Base-by-base conservation (phyloP, 2,797 vertebrate genomes). In the Sphaeramia orbicularis region DNA sequence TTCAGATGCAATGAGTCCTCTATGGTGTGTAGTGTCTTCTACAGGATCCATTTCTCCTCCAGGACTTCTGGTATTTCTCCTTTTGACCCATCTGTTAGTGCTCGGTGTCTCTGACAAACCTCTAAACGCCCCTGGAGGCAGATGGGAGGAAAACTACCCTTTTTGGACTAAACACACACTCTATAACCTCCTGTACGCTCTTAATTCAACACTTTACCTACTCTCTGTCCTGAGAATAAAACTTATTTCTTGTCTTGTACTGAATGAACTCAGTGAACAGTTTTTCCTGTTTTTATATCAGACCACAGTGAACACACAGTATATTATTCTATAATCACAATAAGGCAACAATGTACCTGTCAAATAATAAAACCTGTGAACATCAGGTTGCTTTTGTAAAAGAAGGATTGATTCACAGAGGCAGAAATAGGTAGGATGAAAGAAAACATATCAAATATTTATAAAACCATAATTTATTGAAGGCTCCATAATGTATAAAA, bases 201-300 rank as follows among this genome's bases (percentile, higher is more conserved):
- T 48, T 55, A 38, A 40, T 48, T 48, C 21, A 41, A 15, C 52
- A 6, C 12, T 24, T 15, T 41, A 40, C 62, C 2, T 14, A 16
- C 55, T n/a, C 41, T 54, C 58, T 19, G 14, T 8, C 49, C 55
- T 42, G 56, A 61, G 50, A 42, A 36, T 74, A 13, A 55, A 43
- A 53, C 30, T 18, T 0, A 2, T n/a, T 41, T 14, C 19, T 7
- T 14, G 41, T 48, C 35, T n/a, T n/a, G n/a, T n/a, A n/a, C n/a
- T 54, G n/a, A 66, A 36, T 36, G 9, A 9, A 18, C 51, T 68
- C 37, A 6, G 75, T 64, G 63, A 37, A 21, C 56, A 56, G 1
- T 19, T 5, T 3, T 21, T n/a, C n/a, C n/a, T n/a, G n/a, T n/a
- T 15, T 45, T 18, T 50, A 2, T 0, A n/a, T 16, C 12, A 11